Conservation (phyloP, 2,113 vertebrate genomes). For the Rhabdomys dilectus region DNA sequence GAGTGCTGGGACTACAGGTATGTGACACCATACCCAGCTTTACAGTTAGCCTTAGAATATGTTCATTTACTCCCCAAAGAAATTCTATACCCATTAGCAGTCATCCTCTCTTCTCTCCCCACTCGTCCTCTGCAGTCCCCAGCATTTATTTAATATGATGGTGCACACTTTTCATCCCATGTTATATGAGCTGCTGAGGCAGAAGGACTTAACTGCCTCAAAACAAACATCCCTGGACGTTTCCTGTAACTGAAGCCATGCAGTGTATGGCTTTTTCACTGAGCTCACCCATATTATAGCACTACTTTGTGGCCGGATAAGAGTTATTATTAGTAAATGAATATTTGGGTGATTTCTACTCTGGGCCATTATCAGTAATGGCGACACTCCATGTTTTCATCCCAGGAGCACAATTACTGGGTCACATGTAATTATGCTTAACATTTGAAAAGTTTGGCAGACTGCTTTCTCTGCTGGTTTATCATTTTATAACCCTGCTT, state of each 20-base stretch:
- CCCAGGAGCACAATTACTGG: neutral
- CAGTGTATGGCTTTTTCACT: neutral
- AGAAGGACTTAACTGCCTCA: no score
- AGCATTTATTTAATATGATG: neutral
- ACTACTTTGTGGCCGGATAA: slow-evolving; percentile 16
- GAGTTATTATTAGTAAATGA: slow-evolving; percentile 12
- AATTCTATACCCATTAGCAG: neutral
- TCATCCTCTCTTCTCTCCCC: neutral
- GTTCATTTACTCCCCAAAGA: neutral
- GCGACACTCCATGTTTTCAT: slow-evolving; percentile 5
- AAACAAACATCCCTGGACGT: neutral
- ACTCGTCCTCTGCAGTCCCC: neutral
- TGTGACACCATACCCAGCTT: neutral
- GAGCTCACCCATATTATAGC: neutral
- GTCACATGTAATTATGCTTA: slow-evolving; percentile 23
- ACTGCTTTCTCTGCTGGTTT: neutral
- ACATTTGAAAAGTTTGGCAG: neutral
- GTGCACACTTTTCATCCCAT: neutral
- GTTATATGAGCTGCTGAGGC: neutral
- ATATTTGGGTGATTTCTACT: slow-evolving; percentile 40
- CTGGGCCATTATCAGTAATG: neutral
- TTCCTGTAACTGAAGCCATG: neutral
- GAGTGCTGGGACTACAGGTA: neutral
- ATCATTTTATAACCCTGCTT: neutral
- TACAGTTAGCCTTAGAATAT: neutral